Percentiles rank a stretch among this genome's conserved stretches.
These are phyloP conservation scores for Drosophila colorata DNA, from an alignment of 2,888 invertebrate genomes.

Conservation along the genomic window DNA sequence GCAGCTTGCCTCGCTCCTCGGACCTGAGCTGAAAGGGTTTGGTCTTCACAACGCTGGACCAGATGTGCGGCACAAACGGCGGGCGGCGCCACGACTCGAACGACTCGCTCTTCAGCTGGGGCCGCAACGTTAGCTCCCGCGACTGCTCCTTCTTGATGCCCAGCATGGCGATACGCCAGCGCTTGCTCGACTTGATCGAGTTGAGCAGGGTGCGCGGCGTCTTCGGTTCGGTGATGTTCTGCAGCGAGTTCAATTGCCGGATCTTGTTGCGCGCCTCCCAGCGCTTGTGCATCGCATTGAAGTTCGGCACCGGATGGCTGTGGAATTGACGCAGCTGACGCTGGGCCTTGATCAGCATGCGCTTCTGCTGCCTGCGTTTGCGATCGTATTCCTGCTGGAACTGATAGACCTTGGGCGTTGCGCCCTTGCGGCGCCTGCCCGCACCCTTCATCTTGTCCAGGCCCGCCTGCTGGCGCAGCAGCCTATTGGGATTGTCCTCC, in stretches of 20 bases:
- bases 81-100: conserved; percentile 26
- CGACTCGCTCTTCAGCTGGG: neutral
- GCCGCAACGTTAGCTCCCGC: neutral
- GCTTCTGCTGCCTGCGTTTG: conserved; percentile 5
- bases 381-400: conserved; percentile 37
- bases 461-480: conserved; percentile 61
- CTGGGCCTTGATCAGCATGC: neutral
- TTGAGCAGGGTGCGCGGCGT: conserved; percentile 49
- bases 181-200: conserved; percentile 36
- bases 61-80: conserved; percentile 57
- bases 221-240: conserved; percentile 41
- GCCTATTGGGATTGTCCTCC: conserved; percentile 30
- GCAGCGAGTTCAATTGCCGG: conserved; percentile 16
- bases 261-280: conserved; percentile 19
- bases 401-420: conserved; percentile 18
- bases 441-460: conserved; percentile 10
- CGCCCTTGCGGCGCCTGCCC: neutral
- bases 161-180: conserved; percentile 4
- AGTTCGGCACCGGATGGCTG: conserved; percentile 54
- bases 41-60: conserved; percentile 27
- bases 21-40: conserved; percentile 51
- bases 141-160: neutral
- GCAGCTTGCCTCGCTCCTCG: conserved; percentile 39
- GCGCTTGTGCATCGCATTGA: conserved; percentile 36
- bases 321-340: conserved; percentile 22